Percentiles rank a stretch among this genome's conserved stretches.
phyloP scores from a whole-genome alignment of 2,888 invertebrate species.

The Clanis bilineata region DNA sequence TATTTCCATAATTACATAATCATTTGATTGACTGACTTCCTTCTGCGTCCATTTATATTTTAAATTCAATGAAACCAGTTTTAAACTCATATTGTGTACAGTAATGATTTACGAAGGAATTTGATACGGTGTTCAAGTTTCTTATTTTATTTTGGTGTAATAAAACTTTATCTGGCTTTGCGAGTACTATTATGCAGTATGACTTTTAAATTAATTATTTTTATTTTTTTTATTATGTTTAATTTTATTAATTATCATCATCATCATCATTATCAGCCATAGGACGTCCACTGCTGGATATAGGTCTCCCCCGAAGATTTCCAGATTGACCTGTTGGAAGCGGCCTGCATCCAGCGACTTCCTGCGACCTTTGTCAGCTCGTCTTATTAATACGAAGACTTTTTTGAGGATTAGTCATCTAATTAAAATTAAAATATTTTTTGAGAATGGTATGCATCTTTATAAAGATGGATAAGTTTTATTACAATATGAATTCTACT shows the following conservation, averaged over 20 bases:
- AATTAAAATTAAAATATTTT: too few relatives aligned
- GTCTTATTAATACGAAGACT: too few relatives aligned
- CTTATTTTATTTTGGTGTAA: not conserved
- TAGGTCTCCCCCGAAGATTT: too few relatives aligned
- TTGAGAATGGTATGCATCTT: too few relatives aligned
- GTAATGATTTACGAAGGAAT: slow-evolving; percentile 1
- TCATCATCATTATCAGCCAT: too few relatives aligned
- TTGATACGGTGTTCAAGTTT: not conserved
- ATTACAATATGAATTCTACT: not conserved
- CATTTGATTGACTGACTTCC: slow-evolving; percentile 16
- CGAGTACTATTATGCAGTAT: too few relatives aligned
- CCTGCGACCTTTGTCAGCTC: too few relatives aligned
- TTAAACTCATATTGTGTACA: not conserved
- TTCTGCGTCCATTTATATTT: slow-evolving; percentile 9
- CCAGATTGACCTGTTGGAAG: too few relatives aligned
- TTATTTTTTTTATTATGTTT: not conserved
- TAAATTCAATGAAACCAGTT: slow-evolving; percentile 13
- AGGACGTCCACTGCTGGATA: too few relatives aligned
- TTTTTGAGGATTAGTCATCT: too few relatives aligned
- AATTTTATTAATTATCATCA: too few relatives aligned
- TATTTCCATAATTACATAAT: slow-evolving; percentile 3
- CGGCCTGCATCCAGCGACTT: too few relatives aligned
- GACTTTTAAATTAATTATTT: not conserved
- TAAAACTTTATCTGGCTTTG: not conserved
- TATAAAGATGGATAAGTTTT: not conserved